Percentiles rank a stretch among this genome's conserved stretches.
Conservation (phyloP, 2,797 vertebrate species). For the Coilia nasus region DNA sequence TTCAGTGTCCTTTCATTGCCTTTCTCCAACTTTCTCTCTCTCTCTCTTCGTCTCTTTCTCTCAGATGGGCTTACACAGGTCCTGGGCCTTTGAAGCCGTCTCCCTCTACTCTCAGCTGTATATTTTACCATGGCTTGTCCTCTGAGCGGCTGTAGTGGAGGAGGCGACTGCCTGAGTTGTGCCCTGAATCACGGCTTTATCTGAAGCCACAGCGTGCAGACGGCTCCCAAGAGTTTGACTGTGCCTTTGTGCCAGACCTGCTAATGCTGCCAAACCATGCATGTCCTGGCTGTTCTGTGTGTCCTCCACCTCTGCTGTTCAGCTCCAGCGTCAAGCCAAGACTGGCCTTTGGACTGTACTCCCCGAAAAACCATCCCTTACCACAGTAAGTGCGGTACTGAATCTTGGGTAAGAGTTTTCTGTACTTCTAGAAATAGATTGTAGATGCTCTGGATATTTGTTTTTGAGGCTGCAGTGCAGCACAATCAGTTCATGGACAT, state of each 20-base stretch:
- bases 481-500: not conserved
- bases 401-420: not conserved
- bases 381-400: conserved; percentile 65
- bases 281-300: conserved; percentile 57
- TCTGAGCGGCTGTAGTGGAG: conserved; percentile 67
- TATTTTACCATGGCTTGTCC: conserved; percentile 68
- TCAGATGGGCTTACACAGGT: conserved; percentile 63
- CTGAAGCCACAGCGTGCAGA: conserved; percentile 50
- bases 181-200: conserved; percentile 57
- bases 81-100: conserved; percentile 54
- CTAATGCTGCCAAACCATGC: conserved; percentile 58
- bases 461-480: not conserved
- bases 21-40: not conserved
- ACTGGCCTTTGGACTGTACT: conserved; percentile 48
- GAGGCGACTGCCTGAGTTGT: conserved; percentile 62
- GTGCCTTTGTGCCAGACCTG: not conserved
- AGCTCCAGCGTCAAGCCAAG: conserved; percentile 51
- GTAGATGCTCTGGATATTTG: not conserved
- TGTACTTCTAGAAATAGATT: not conserved
- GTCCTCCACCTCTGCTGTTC: conserved; percentile 64
- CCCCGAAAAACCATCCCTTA: conserved; percentile 74
- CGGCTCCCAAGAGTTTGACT: conserved; percentile 51
- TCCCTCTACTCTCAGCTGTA: conserved; percentile 65
- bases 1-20: conserved; percentile 19
- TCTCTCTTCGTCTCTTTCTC: not conserved